Evolutionary conservation across 2,797 vertebrate species (phyloP).

Genomic region (Danio aesculapii): DNA sequence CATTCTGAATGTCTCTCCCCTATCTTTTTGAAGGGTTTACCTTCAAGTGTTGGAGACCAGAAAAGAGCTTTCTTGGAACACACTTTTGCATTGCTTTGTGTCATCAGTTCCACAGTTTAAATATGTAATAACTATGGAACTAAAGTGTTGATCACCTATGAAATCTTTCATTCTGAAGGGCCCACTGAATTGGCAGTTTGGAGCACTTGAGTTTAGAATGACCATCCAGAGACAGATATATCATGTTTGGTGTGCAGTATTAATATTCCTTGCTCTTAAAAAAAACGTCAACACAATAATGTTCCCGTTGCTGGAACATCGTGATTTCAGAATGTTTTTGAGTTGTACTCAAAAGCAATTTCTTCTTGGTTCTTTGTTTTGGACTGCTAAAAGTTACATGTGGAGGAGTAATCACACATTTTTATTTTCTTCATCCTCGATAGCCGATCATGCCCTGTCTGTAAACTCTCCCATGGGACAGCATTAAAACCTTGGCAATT

Average conservation of each 20-base stretch:
- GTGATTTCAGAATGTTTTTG: not conserved
- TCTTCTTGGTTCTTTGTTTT: conserved; percentile 5
- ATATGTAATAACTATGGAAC: too few relatives aligned
- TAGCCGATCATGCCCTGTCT: conserved; percentile 4
- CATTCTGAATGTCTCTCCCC: too few relatives aligned
- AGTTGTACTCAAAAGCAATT: not conserved
- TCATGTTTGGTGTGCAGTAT: not conserved
- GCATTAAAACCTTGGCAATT: not conserved
- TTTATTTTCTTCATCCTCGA: not conserved
- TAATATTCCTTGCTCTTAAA: not conserved
- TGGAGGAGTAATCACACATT: conserved; percentile 18
- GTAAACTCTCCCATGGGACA: not conserved
- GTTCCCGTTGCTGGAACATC: not conserved
- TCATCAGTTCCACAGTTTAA: too few relatives aligned
- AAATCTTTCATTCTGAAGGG: too few relatives aligned
- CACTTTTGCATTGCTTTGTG: too few relatives aligned
- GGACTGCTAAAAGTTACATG: conserved; percentile 2
- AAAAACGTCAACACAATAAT: not conserved
- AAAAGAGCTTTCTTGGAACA: too few relatives aligned
- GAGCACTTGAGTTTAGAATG: too few relatives aligned
- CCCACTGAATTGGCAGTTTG: too few relatives aligned
- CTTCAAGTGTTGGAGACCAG: too few relatives aligned
- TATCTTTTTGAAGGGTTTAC: too few relatives aligned
- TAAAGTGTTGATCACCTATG: too few relatives aligned
- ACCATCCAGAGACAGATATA: too few relatives aligned